phyloP scores from a whole-genome alignment of 2,888 invertebrate genomes.

The Eledona agricola region DNA sequence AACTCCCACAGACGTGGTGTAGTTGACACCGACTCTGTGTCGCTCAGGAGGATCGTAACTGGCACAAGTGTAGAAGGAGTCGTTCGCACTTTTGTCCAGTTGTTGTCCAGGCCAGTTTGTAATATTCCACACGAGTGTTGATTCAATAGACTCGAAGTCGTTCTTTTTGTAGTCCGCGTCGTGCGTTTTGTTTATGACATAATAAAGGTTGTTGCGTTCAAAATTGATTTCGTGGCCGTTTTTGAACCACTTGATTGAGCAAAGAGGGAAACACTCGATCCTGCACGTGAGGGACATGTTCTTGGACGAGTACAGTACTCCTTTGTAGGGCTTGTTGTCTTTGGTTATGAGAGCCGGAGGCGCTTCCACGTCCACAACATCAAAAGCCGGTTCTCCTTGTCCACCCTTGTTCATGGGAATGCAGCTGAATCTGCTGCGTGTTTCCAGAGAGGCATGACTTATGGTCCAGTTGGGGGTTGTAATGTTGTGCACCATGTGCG shows the following conservation, averaged over 20 bases:
- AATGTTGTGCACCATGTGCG: conserved; percentile 77
- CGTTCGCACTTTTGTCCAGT: conserved; percentile 79
- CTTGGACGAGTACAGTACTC: conserved; percentile 77
- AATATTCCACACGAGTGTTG: conserved; percentile 91
- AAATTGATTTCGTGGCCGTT: conserved; percentile 75
- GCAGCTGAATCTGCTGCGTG: conserved; percentile 90
- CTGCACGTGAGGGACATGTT: conserved; percentile 79
- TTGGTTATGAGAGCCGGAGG: conserved; percentile 89
- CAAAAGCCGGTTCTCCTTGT: conserved; percentile 73
- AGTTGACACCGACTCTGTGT: conserved; percentile 82
- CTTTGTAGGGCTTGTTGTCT: conserved; percentile 74
- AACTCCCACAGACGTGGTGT: conserved; percentile 85
- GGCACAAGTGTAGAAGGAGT: conserved; percentile 84
- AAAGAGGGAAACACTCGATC: conserved; percentile 88
- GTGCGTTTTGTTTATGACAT: conserved; percentile 72
- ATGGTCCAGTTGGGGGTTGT: conserved; percentile 81
- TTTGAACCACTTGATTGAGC: conserved; percentile 86
- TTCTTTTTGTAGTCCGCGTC: conserved; percentile 81
- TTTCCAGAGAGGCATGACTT: conserved; percentile 84
- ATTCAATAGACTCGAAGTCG: conserved; percentile 88
- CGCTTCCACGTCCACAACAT: conserved; percentile 79
- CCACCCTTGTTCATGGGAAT: conserved; percentile 87
- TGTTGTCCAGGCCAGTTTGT: conserved; percentile 81
- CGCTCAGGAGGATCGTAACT: conserved; percentile 73
- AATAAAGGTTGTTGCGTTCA: conserved; percentile 70